A percentile compares a stretch with the other conserved stretches of the same genome.
Conservation (phyloP, 2,113 vertebrate genomes). For the Rutilus rutilus region DNA sequence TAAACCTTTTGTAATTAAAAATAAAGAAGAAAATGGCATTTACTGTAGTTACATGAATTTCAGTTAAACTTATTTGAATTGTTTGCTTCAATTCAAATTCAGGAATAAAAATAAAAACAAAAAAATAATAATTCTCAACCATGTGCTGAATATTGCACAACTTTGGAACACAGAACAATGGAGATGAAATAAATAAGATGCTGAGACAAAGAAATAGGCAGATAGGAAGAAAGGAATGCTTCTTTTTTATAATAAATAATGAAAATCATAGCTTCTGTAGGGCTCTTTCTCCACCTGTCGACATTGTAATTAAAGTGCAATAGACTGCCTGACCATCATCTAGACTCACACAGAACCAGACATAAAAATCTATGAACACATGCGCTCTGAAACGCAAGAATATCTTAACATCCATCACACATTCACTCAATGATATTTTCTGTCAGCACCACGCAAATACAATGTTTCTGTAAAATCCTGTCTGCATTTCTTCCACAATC, state of each 20-base stretch:
- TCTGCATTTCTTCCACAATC: neutral
- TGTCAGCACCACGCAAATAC: neutral
- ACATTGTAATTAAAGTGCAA: slow-evolving; percentile 43
- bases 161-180: neutral
- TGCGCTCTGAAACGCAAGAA: slow-evolving; percentile 12
- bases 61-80: too few relatives aligned
- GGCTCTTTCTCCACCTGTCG: neutral
- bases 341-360: neutral
- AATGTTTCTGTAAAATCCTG: neutral
- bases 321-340: slow-evolving; percentile 40
- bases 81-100: too few relatives aligned
- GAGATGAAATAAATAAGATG: neutral
- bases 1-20: too few relatives aligned
- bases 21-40: too few relatives aligned
- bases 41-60: too few relatives aligned
- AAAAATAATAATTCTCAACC: too few relatives aligned
- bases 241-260: slow-evolving; percentile 34
- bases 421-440: neutral
- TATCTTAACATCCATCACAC: neutral
- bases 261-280: slow-evolving; percentile 35
- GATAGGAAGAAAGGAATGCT: neutral
- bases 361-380: neutral
- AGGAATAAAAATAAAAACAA: too few relatives aligned
- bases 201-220: neutral
- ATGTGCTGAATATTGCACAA: neutral